Conservation (phyloP, 2,888 invertebrate genomes). For the Empis stercorea region DNA sequence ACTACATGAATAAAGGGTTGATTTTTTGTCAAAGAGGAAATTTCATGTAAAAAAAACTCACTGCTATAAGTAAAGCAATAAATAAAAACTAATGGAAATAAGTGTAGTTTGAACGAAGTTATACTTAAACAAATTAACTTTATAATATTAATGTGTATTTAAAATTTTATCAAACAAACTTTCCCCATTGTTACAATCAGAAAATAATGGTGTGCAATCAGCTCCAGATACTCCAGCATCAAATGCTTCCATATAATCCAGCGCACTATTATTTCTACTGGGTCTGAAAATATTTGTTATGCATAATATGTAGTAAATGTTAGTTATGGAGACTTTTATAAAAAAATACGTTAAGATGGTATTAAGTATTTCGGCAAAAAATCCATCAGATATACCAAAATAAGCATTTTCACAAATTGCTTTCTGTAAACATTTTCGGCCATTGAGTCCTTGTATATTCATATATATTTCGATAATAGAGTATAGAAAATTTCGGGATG, state of each 20-base stretch:
- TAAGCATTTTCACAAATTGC: slow-evolving; percentile 31
- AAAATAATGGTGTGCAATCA: slow-evolving; percentile 46
- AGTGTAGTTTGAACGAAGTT: no score
- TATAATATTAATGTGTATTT: no score
- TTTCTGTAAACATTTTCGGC: slow-evolving; percentile 24
- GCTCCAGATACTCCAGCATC: slow-evolving; percentile 15
- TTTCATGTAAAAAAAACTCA: no score
- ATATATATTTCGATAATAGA: slow-evolving; percentile 12
- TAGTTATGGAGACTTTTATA: no score
- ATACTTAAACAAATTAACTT: no score
- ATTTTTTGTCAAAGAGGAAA: no score
- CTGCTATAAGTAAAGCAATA: no score
- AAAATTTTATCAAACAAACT: no score
- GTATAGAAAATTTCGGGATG: slow-evolving; percentile 26
- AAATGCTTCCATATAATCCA: slow-evolving; percentile 45
- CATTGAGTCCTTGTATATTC: slow-evolving; percentile 14
- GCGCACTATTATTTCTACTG: slow-evolving; percentile 29
- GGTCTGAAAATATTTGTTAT: no score
- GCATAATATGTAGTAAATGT: no score
- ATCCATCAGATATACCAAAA: slow-evolving; percentile 22
- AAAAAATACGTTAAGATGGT: slow-evolving; percentile 22
- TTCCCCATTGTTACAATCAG: slow-evolving; percentile 33
- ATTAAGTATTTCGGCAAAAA: slow-evolving; percentile 24
- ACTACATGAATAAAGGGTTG: no score
- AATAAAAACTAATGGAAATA: no score